Percentiles rank a stretch among this genome's conserved stretches.
phyloP scores from a whole-genome alignment of 1,140 invertebrate species.

The Ostrea denselamellosa region DNA sequence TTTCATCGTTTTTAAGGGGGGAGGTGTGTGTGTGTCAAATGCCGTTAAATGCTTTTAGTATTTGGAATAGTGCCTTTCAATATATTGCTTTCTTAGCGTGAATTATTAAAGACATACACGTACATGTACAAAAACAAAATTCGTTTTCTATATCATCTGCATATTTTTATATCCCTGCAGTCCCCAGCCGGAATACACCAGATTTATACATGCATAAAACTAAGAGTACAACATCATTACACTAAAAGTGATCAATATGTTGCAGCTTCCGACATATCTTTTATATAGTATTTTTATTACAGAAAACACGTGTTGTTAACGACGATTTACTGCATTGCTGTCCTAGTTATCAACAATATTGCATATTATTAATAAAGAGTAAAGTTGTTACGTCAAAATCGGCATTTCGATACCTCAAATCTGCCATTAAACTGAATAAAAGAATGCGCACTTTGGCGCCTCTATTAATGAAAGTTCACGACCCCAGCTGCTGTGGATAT shows the following conservation, averaged over 20 bases:
- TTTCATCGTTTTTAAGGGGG: no score
- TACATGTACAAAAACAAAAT: no score
- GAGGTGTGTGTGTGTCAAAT: no score
- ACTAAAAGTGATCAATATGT: neutral
- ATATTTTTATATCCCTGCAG: no score
- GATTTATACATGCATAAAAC: neutral
- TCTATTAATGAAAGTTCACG: neutral
- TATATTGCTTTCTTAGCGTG: no score
- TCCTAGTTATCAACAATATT: conserved; percentile 28
- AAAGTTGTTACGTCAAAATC: conserved; percentile 22
- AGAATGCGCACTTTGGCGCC: neutral
- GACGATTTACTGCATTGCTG: neutral
- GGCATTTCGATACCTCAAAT: neutral
- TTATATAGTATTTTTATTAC: neutral
- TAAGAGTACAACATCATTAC: neutral
- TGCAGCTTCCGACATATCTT: neutral
- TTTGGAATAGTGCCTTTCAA: no score
- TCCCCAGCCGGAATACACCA: no score
- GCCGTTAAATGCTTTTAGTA: no score
- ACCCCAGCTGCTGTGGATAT: neutral
- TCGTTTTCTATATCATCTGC: no score
- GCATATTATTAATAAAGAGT: conserved; percentile 28
- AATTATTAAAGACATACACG: no score
- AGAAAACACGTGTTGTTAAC: neutral
- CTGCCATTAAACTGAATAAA: neutral